Evolutionary conservation across 2,113 vertebrate genomes (phyloP), one percentile per base, ranked within the genome.

Genomic region (Mionectes macconnelli): DNA sequence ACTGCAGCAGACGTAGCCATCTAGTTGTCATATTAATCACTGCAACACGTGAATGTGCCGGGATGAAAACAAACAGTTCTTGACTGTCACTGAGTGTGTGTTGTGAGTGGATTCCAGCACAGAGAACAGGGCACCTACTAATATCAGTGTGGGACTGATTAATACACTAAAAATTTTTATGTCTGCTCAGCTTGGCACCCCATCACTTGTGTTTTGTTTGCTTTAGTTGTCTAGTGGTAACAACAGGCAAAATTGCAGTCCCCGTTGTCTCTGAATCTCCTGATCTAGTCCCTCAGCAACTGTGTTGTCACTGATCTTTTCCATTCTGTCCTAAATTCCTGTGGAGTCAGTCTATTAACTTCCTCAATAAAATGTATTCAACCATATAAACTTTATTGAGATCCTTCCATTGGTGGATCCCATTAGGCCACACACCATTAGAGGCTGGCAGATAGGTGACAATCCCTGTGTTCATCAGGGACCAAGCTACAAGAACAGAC

Each of bases 301-400:
- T 92, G 93, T 64, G 44, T 72, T 93, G 87, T 95, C 92, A 86
- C 79, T 84, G 82, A 81, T 94, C 85, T 81, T 90, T 90, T 80
- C 75, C 83, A 84, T 91, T 84, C 55, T 84, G 75, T 63, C 83
- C 94, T 81, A 28, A 94, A 93, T 92, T 94, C 88, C 93, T 89
- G 82, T 0, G 4, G 75, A 94, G 72, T 63, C 92, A 94, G 90
- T 59, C 88, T 75, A 75, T 97, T 96, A 96, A 81, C 64, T 94
- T 49, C 95, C 88, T 92, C 93, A 84, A 68, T 95, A 95, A 96
- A 96, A 91, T 25, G 56, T 75, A 84, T 96, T 88, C 92, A 97
- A 42, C 68, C 64, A 1, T 72, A 64, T 64, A 90, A 86, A 96
- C 28, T 96, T 94, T 89, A 93, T 0, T 72, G 96, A 90, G 87